A percentile compares a stretch with the other conserved stretches of the same genome.
These are phyloP conservation scores for Cetoscarus ocellatus DNA, from an alignment of 2,797 vertebrate species.

Conservation along the genomic window DNA sequence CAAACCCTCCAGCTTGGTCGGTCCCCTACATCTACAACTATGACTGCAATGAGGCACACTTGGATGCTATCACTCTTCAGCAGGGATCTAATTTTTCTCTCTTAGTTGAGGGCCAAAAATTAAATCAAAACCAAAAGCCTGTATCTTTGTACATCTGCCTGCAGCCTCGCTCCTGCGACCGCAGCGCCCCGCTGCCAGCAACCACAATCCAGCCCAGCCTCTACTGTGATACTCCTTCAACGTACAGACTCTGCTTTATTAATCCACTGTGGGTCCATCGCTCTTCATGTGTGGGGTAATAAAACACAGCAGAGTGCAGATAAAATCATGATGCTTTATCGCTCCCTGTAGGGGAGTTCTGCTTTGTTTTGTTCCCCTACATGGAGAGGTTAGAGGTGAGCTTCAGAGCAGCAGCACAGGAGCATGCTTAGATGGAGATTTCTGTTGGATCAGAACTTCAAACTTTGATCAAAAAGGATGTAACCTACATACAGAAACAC, in stretches of 20 bases:
- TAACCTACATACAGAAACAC: background rate
- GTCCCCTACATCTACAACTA: constrained; percentile 44
- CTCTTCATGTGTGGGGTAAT: constrained; percentile 7
- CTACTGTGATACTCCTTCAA: constrained; percentile 9
- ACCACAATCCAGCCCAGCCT: constrained; percentile 42
- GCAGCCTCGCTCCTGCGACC: constrained; percentile 25
- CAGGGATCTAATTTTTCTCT: constrained; percentile 45
- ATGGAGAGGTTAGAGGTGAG: constrained; percentile 25
- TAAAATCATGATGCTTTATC: constrained; percentile 11
- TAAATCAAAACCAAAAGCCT: constrained; percentile 64
- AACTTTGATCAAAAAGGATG: background rate
- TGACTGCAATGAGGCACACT: constrained; percentile 48
- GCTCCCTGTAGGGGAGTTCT: constrained; percentile 16
- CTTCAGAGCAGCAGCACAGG: constrained; percentile 1
- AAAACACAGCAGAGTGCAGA: constrained; percentile 15
- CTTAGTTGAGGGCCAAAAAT: constrained; percentile 34
- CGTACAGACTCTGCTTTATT: constrained; percentile 30
- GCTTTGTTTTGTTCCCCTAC: background rate
- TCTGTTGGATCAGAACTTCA: background rate
- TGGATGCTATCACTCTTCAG: constrained; percentile 51
- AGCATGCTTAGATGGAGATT: constrained; percentile 3
- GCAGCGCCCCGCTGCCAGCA: constrained; percentile 44
- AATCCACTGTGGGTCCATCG: constrained; percentile 17
- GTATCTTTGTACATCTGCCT: constrained; percentile 52
- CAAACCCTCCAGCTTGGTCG: constrained; percentile 17